phyloP scores from a whole-genome alignment of 2,797 vertebrate species.

The Smutsia gigantea region DNA sequence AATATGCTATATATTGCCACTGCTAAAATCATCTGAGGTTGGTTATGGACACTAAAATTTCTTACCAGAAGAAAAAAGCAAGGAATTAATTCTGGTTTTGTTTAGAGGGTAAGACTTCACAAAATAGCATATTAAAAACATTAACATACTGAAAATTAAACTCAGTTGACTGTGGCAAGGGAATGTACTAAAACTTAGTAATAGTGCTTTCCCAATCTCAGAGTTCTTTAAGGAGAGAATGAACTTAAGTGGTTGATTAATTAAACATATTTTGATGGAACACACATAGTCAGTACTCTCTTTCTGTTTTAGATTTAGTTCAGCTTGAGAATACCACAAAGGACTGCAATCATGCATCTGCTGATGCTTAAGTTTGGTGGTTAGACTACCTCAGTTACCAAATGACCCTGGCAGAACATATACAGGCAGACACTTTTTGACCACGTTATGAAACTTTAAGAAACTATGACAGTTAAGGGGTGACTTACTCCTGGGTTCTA shows the following conservation, averaged over 20 bases:
- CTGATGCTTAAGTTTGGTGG: not conserved
- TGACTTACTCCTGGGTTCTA: not conserved
- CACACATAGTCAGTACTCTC: not conserved
- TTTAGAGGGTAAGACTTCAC: not conserved
- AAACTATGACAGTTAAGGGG: not conserved
- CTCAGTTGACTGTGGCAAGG: not conserved
- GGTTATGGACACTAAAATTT: not conserved
- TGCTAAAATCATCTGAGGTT: not conserved
- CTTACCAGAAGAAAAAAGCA: not conserved
- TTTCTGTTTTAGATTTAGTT: not conserved
- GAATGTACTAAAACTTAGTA: not conserved
- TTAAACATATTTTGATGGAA: not conserved
- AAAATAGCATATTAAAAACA: conserved; percentile 4
- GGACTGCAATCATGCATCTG: not conserved
- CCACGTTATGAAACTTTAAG: not conserved
- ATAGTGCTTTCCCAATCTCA: not conserved
- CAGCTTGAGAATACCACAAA: not conserved
- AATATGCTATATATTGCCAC: fast-evolving
- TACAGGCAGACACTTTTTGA: not conserved
- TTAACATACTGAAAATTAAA: conserved; percentile 10
- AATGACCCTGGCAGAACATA: not conserved
- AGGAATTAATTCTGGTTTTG: not conserved
- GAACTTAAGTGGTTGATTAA: not conserved
- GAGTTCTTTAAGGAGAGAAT: not conserved
- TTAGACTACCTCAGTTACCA: not conserved